Conservation (phyloP, 2,888 invertebrate species). For the Eucera pruinosa region DNA sequence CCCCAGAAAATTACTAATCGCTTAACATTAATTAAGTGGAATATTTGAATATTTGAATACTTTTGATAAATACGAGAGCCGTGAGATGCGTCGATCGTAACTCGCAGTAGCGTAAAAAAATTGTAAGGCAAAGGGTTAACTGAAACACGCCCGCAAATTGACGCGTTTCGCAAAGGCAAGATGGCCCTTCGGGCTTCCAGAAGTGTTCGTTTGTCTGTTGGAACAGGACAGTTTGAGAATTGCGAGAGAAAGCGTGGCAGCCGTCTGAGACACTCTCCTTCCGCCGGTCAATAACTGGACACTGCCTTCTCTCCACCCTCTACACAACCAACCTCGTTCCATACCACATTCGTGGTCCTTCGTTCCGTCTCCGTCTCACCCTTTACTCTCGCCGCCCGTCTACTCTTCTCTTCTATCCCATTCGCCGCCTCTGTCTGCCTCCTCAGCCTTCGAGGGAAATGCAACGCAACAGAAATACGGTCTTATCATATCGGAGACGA, state of each 20-base stretch:
- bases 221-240: constrained; percentile 61
- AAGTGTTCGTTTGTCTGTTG: constrained; percentile 39
- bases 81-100: too few species aligned
- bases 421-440: constrained; percentile 4
- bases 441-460: constrained; percentile 16
- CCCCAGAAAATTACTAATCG: too few species aligned
- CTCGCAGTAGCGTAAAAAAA: too few species aligned
- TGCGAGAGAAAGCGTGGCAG: constrained; percentile 61
- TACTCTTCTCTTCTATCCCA: too few species aligned
- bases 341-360: constrained; percentile 39
- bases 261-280: constrained; percentile 72
- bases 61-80: too few species aligned
- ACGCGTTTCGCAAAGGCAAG: background rate
- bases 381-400: constrained; percentile 7
- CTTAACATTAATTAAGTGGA: too few species aligned
- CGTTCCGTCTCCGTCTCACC: constrained; percentile 21
- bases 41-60: too few species aligned
- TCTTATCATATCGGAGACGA: constrained; percentile 26
- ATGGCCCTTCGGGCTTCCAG: constrained; percentile 10
- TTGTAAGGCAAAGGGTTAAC: too few species aligned
- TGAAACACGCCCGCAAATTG: too few species aligned
- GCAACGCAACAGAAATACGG: constrained; percentile 36
- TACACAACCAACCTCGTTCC: constrained; percentile 54
- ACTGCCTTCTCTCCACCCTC: constrained; percentile 73
- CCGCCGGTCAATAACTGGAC: constrained; percentile 84